These are phyloP conservation scores for Campoletis sonorensis DNA, from an alignment of 1,140 invertebrate species.

Conservation along the genomic window DNA sequence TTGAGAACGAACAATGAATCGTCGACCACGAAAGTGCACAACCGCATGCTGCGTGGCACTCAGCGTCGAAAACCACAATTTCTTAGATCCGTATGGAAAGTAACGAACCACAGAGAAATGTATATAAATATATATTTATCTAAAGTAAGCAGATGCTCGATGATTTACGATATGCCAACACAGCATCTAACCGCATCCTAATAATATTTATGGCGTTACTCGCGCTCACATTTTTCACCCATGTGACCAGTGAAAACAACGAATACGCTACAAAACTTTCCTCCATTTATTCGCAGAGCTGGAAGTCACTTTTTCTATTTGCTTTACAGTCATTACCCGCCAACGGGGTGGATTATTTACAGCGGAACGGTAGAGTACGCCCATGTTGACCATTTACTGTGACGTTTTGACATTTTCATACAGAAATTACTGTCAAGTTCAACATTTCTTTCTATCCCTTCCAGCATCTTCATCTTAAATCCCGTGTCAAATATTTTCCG, in stretches of 20 bases:
- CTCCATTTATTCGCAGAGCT: not conserved
- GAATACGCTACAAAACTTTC: not conserved
- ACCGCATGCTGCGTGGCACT: slow-evolving; percentile 37
- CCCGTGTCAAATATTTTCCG: no score
- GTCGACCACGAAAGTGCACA: slow-evolving; percentile 32
- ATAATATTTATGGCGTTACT: slow-evolving; percentile 44
- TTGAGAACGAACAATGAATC: slow-evolving; percentile 18
- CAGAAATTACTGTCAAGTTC: no score
- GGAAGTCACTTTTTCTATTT: not conserved
- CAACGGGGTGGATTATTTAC: slow-evolving; percentile 63
- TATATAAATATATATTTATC: slow-evolving; percentile 39
- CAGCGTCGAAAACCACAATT: slow-evolving; percentile 53
- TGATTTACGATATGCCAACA: slow-evolving; percentile 41
- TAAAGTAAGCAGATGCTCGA: slow-evolving; percentile 43
- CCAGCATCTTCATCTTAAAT: no score
- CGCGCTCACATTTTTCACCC: not conserved
- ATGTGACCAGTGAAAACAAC: slow-evolving; percentile 4
- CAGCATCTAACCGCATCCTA: slow-evolving; percentile 41
- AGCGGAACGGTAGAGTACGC: slow-evolving; percentile 51
- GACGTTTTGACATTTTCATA: not conserved
- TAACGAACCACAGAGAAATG: not conserved
- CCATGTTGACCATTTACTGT: not conserved
- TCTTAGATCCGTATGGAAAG: slow-evolving; percentile 48
- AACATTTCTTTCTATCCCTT: no score
- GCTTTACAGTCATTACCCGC: not conserved